A percentile compares a stretch with the other conserved stretches of the same genome.
Conservation (phyloP, 2,888 invertebrate species). For the Danaus chrysippus region DNA sequence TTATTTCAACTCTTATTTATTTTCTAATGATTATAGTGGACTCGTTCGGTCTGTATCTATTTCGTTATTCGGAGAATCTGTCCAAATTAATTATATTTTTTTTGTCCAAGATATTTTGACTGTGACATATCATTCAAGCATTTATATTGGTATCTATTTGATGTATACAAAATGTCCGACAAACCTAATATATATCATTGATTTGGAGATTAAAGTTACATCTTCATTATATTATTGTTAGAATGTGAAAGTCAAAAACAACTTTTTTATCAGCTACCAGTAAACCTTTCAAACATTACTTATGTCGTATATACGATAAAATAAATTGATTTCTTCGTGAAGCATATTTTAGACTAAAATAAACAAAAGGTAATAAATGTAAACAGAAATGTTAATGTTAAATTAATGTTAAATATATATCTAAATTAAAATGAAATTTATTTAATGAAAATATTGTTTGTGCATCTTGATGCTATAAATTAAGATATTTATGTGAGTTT, state of each 20-base stretch:
- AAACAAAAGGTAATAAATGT: too few relatives aligned
- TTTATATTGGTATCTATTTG: constrained; percentile 7
- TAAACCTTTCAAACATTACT: too few relatives aligned
- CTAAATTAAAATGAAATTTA: background rate
- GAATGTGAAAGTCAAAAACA: background rate
- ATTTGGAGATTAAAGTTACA: background rate
- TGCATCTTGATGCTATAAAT: constrained; percentile 13
- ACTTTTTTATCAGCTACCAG: too few relatives aligned
- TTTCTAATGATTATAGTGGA: too few relatives aligned
- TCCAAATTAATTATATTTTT: constrained; percentile 11
- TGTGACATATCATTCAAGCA: constrained; percentile 13
- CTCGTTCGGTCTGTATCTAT: too few relatives aligned
- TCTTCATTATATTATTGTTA: background rate
- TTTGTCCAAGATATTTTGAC: constrained; percentile 14
- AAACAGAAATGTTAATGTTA: background rate
- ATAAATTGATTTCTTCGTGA: too few relatives aligned
- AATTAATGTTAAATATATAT: background rate
- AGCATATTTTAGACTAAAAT: too few relatives aligned
- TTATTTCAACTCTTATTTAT: too few relatives aligned
- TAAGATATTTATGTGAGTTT: constrained; percentile 5
- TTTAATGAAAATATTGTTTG: background rate
- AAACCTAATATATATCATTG: background rate
- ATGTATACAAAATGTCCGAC: background rate
- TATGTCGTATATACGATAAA: too few relatives aligned
- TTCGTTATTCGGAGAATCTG: too few relatives aligned